Base-by-base conservation (phyloP, 2,888 invertebrate species). In the Nasonovia ribisnigri region DNA sequence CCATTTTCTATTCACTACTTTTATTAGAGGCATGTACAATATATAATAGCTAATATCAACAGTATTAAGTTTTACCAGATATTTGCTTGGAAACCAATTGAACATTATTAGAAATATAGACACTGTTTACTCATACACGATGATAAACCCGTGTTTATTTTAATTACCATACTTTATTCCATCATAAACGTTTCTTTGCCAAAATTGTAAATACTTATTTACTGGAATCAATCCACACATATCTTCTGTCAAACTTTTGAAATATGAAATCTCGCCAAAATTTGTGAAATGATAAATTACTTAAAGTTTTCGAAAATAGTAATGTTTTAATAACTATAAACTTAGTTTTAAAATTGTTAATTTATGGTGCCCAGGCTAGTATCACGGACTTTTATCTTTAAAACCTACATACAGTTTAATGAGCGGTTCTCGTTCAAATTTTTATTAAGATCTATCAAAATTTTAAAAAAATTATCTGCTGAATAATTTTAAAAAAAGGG, bases 101-200 rank as follows among this genome's bases (percentile, higher is more conserved):
- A 90, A 48, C 36, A 84, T 13, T 84, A 29, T 51, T 20, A 77
- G 36, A 77, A 36, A 20, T 77, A 77, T 36, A 77, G 36, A 20
- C 8, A 54, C 26, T 60, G 26, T 10, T 48, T 87, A 48, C 60
- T 29, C 26, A 1, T 54, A 54, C 29, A 86, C 36, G 86, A 87
- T 48, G 87, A 92, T 46, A 87, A 60, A 92, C 36, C 13, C 3
- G 60, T 86, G 46, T 87, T 92, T 36, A 10, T 60, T 86, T 92
- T 26, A 46, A 87, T 91, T 51, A 84, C n/a, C 13, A 4, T 60
- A 48, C 87, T 77, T 77, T 77, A 51, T 36, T 36, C 16, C 13
- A 13, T 48, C 26, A 26, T 92, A 86, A 92, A 92, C 57, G 60
- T 60, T 46, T 86, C 24, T 86, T 16, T 36, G n/a, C 43, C 26